These are phyloP conservation scores for Plagiodera versicolora DNA, from an alignment of 2,888 invertebrate species.

Conservation along the genomic window DNA sequence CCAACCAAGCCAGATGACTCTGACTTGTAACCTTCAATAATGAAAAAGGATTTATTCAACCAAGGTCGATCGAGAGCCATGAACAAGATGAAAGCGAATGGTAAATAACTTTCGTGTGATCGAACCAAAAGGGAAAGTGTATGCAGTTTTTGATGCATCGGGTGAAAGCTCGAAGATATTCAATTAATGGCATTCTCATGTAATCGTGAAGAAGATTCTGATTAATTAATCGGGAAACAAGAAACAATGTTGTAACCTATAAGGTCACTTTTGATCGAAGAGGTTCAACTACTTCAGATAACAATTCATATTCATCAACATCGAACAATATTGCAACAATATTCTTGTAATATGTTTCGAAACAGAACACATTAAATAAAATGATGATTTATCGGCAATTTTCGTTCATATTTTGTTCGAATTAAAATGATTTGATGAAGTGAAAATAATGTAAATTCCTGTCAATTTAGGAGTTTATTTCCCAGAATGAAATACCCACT, in stretches of 20 bases:
- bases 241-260: not conserved
- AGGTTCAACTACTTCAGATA: too few relatives aligned
- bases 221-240: not conserved
- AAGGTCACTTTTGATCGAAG: not conserved
- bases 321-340: too few relatives aligned
- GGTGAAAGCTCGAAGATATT: constrained; percentile 9
- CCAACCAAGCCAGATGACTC: not conserved
- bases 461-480: too few relatives aligned
- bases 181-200: constrained; percentile 8
- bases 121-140: constrained; percentile 18
- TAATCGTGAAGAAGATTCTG: constrained; percentile 4
- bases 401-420: too few relatives aligned
- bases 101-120: constrained; percentile 18
- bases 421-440: too few relatives aligned
- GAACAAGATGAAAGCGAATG: constrained; percentile 9
- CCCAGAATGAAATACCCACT: too few relatives aligned
- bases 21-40: not conserved
- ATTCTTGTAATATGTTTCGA: too few relatives aligned
- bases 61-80: not conserved
- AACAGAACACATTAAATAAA: too few relatives aligned
- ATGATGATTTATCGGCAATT: too few relatives aligned
- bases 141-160: constrained; percentile 12
- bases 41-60: not conserved
- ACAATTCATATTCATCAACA: too few relatives aligned
- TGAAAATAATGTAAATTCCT: too few relatives aligned